phyloP scores from a whole-genome alignment of 2,113 vertebrate species.

The Aptenodytes patagonicus region DNA sequence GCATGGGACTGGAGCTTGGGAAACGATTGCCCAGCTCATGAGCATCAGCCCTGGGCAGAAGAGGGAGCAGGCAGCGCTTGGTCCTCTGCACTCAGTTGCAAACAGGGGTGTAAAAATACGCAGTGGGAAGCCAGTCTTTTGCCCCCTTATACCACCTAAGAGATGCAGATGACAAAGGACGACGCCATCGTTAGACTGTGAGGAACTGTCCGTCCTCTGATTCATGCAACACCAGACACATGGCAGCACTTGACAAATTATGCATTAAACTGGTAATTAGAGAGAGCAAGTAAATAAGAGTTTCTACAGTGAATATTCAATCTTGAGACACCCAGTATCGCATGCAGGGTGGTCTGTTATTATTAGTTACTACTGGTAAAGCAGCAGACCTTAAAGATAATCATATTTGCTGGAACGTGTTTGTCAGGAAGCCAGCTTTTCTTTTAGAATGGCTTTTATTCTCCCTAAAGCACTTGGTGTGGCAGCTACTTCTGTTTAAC shows the following conservation, averaged over 20 bases:
- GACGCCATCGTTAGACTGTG: fast-evolving
- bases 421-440: conserved; percentile 54
- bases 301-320: background rate
- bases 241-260: background rate
- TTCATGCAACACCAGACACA: background rate
- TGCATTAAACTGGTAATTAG: background rate
- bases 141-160: fast-evolving
- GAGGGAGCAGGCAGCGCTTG: background rate
- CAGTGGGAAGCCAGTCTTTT: fast-evolving
- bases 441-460: background rate
- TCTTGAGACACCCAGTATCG: background rate
- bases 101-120: background rate
- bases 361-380: conserved; percentile 33
- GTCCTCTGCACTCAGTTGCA: background rate
- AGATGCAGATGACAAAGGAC: background rate
- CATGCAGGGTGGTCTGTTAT: background rate
- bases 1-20: too few species aligned
- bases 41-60: background rate
- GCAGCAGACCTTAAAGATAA: conserved; percentile 42
- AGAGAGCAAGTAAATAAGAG: background rate
- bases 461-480: background rate
- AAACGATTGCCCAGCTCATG: background rate
- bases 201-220: background rate
- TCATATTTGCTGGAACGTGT: conserved; percentile 29
- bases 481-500: background rate